Percentiles rank a stretch among this genome's conserved stretches.
Conservation (phyloP, 2,888 invertebrate species). For the Drosophila stalkeri region DNA sequence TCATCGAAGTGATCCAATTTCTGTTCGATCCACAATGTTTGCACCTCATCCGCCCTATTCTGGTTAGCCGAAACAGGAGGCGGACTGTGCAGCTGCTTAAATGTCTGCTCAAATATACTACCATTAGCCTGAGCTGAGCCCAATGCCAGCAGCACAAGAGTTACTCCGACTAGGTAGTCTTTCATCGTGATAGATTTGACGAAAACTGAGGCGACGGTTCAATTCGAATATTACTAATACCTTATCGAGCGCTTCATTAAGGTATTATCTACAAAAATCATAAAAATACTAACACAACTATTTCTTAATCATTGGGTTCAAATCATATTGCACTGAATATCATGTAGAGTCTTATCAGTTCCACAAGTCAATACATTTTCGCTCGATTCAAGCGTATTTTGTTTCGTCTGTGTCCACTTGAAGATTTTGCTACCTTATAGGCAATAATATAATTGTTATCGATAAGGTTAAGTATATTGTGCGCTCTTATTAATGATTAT, state of each 20-base stretch:
- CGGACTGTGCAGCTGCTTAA: conserved; percentile 83
- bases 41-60: conserved; percentile 64
- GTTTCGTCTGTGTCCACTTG: too few relatives aligned
- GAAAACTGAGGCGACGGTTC: conserved; percentile 38
- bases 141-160: conserved; percentile 37
- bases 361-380: conserved; percentile 2
- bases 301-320: conserved; percentile 19
- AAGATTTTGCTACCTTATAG: not conserved
- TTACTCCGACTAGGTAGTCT: conserved; percentile 35
- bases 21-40: conserved; percentile 86
- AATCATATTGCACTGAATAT: conserved; percentile 15
- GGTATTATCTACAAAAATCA: conserved; percentile 32
- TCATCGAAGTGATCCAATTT: conserved; percentile 87
- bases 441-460: conserved; percentile 1
- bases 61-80: conserved; percentile 83
- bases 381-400: not conserved
- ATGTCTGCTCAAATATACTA: conserved; percentile 74
- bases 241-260: conserved; percentile 51
- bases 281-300: conserved; percentile 29
- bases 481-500: not conserved
- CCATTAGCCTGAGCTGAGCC: conserved; percentile 27
- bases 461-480: conserved; percentile 1
- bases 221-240: conserved; percentile 11
- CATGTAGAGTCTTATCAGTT: conserved; percentile 48
- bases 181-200: conserved; percentile 47